Evolutionary conservation across 2,797 vertebrate species (phyloP).

Genomic region (Perodicticus potto): DNA sequence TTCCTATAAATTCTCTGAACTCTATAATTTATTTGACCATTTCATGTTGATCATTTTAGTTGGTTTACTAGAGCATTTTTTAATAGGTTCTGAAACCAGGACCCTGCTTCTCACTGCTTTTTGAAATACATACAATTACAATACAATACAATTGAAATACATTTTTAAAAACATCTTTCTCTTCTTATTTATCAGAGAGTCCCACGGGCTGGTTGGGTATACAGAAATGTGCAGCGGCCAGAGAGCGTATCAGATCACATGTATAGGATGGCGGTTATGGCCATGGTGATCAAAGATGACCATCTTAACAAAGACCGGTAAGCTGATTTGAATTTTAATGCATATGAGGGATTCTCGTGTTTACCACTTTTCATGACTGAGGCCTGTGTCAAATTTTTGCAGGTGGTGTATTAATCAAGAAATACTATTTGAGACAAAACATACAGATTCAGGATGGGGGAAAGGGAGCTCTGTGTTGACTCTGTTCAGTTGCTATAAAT

Average conservation of each 20-base stretch:
- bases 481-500: background rate
- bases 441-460: background rate
- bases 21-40: background rate
- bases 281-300: constrained; percentile 94
- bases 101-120: background rate
- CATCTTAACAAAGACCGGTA: constrained; percentile 95
- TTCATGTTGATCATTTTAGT: background rate
- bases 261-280: constrained; percentile 99
- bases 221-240: constrained; percentile 93
- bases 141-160: background rate
- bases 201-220: constrained; percentile 97
- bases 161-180: background rate
- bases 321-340: constrained; percentile 1
- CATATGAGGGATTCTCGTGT: background rate
- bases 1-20: background rate
- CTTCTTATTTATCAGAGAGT: constrained; percentile 89
- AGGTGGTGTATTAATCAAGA: background rate
- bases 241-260: constrained; percentile 99
- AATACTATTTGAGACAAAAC: background rate
- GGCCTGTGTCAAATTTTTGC: background rate
- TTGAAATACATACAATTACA: no score
- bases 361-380: background rate
- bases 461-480: background rate
- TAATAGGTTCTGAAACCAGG: background rate
- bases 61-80: background rate